These are phyloP conservation scores for Ptilonorhynchus violaceus DNA, from an alignment of 2,113 vertebrate species.

Conservation along the genomic window DNA sequence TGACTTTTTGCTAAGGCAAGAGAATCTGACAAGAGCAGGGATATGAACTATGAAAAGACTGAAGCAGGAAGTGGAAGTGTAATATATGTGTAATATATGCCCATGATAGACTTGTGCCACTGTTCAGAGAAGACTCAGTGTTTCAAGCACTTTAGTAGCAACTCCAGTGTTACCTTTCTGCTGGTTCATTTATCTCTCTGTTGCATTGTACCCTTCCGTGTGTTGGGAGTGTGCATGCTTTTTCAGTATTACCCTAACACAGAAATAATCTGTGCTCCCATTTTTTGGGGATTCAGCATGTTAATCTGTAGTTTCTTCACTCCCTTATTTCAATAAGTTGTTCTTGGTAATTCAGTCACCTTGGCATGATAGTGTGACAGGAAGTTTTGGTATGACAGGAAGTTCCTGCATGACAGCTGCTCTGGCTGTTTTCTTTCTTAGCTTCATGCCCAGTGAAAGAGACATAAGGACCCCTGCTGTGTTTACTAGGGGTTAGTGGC, in stretches of 20 bases:
- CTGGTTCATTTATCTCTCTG: not conserved
- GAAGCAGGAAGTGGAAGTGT: not conserved
- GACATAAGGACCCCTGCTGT: not conserved
- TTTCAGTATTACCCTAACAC: not conserved
- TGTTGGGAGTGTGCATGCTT: fast-evolving
- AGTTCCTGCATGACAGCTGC: not conserved
- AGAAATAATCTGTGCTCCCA: not conserved
- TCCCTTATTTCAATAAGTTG: not conserved
- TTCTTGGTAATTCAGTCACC: not conserved
- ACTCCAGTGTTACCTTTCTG: not conserved
- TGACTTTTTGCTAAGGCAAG: not conserved
- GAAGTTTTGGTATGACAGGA: not conserved
- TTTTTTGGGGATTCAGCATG: not conserved
- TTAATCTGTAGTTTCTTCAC: not conserved
- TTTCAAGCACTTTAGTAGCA: not conserved
- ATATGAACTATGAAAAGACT: not conserved
- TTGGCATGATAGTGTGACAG: not conserved
- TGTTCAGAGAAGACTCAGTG: not conserved
- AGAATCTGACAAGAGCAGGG: not conserved
- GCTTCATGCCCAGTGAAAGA: not conserved
- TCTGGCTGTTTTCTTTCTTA: not conserved
- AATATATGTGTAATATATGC: not conserved
- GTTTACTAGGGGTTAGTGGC: not conserved
- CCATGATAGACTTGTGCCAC: not conserved
- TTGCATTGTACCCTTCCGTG: not conserved